phyloP scores from a whole-genome alignment of 2,797 vertebrate species.

The Basileuterus tristriatus region DNA sequence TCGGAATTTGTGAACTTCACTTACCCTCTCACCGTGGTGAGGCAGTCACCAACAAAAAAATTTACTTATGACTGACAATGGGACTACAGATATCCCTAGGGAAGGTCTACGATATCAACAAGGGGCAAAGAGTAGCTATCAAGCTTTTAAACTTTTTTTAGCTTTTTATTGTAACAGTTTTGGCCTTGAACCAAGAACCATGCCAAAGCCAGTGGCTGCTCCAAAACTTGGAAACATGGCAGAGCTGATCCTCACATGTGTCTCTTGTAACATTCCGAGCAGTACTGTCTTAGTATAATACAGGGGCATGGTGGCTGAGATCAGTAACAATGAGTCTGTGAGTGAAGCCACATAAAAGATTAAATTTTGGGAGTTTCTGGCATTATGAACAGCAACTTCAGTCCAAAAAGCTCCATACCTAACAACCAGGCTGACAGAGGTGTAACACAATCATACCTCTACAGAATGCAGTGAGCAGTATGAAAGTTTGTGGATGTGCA shows the following conservation, averaged over 20 bases:
- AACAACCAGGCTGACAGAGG: background rate
- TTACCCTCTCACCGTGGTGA: background rate
- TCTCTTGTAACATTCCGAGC: background rate
- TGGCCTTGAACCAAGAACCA: background rate
- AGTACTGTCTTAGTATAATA: background rate
- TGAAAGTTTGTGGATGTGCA: background rate
- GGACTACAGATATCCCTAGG: background rate
- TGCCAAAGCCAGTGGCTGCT: background rate
- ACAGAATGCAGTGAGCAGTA: background rate
- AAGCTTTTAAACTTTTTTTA: background rate
- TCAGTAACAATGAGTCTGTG: background rate
- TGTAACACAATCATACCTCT: background rate
- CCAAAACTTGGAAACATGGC: background rate
- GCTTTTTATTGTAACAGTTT: background rate
- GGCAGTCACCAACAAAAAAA: background rate
- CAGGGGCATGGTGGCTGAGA: background rate
- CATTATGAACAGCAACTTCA: background rate
- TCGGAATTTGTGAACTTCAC: background rate
- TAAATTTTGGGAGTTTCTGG: background rate
- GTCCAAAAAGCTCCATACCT: background rate
- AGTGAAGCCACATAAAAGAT: background rate
- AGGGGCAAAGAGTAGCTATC: background rate
- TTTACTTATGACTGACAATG: background rate
- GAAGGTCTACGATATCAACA: rapidly evolving
- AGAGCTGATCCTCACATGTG: background rate